Base-by-base conservation (phyloP, 2,113 vertebrate genomes). In the Bubo blakistoni region DNA sequence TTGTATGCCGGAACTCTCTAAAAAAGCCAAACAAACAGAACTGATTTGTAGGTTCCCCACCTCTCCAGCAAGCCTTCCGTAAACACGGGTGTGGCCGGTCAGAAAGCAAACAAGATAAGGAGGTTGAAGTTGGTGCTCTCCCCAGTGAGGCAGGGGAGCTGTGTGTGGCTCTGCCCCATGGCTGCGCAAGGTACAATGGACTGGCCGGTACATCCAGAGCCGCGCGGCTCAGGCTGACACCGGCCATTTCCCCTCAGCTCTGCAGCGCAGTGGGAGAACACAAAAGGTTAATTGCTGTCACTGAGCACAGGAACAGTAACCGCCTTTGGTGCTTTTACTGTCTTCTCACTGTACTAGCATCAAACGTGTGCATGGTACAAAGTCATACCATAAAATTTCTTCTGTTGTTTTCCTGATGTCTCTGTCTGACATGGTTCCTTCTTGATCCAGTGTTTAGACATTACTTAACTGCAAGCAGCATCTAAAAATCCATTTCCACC, bases 61-160 rank as follows among this genome's bases (percentile, higher is more conserved):
- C 73, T 78, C 84, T 54, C 19, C 61, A 59, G 32, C 38, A 59
- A 63, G 15, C 61, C 61, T 79, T 54, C 73, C 58, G 76, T 71
- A 90, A 94, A 92, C 2, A 72, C 1, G 19, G 95, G 94, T 72
- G 95, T 24, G 87, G 49, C 73, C 76, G 40, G 36, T 11, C 76
- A 69, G 57, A 96, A 79, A 79, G 57, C 44, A 90, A 97, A 84
- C 61, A 79, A 92, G 94, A 87, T 65, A 89, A 91, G 78, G 15
- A 40, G 7, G 0, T 5, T 16, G 21, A 72, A 34, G 49, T 57
- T 76, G 9, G 44, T 57, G 61, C 65, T 79, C 30, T 19, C 22
- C 22, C n/a, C 46, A 26, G 74, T 3, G 4, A 86, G 47, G 34
- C 30, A 10, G 19, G 12, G 54, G 40, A 27, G 8, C 29, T 40